Base-by-base conservation (phyloP, 2,797 vertebrate genomes). In the Adelosebastes latens region DNA sequence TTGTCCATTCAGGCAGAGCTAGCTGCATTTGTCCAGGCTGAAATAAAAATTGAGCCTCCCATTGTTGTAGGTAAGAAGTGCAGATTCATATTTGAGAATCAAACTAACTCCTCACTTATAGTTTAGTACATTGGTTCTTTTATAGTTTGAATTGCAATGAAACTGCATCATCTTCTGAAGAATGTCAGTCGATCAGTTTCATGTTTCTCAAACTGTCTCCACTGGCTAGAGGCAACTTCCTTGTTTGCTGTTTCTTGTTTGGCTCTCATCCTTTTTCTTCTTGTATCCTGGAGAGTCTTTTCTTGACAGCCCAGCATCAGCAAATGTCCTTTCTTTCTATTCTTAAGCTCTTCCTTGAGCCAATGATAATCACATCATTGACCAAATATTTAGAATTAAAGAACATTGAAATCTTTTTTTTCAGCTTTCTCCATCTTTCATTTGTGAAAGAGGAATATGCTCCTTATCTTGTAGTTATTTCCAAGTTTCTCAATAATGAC, bases 1-100 rank as follows among this genome's bases (percentile, higher is more conserved):
- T 91, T 95, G 77, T 93, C 91, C 49, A 82, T 95, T 87, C 94
- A 95, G 83, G 88, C 93, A n/a, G 90, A 95, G 68, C 88, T 94
- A 75, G 89, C 93, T 67, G 90, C 90, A 66, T 94, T 95, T 91
- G 84, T 96, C 75, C 84, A 92, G 77, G 89, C 90, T 27, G 86
- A 91, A 84, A 90, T 94, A 88, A 86, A 69, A 90, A 89, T 90
- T 79, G 82, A 94, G 56, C 88, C 78, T 74, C 89, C 92, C 49
- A 87, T 87, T 82, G 65, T 87, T 82, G 77, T 93, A 87, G 95
- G 95, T 95, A 95, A 96, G 95, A 91, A 42, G 68, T 77, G 53
- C n/a, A 79, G 61, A 87, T 74, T 84, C 14, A 1, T 53, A 67
- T 8, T 60, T 71, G 52, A 68, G 61, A 83, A 70, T 83, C 60